Evolutionary conservation across 2,888 invertebrate genomes (phyloP).

Genomic region (Gibbula magus): DNA sequence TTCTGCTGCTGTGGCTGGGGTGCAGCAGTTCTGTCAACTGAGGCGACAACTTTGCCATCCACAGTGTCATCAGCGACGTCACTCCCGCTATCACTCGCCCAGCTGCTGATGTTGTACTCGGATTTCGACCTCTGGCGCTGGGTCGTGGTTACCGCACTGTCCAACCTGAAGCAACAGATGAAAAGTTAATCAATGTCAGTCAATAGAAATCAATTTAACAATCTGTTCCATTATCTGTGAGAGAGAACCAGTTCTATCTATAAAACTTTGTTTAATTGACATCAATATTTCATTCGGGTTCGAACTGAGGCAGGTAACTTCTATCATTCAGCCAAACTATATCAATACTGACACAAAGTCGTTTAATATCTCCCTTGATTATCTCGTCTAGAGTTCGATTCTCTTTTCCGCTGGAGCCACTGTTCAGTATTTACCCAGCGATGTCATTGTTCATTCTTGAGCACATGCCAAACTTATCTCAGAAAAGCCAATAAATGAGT

Average conservation of each 20-base stretch:
- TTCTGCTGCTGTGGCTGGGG: background rate
- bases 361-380: background rate
- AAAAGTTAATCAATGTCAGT: background rate
- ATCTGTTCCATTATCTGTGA: background rate
- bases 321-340: no score
- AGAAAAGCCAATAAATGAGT: no score
- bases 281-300: background rate
- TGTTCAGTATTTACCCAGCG: no score
- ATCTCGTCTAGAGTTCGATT: background rate
- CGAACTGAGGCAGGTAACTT: no score
- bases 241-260: background rate
- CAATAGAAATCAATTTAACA: slow-evolving; percentile 5
- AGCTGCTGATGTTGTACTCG: slow-evolving; percentile 19
- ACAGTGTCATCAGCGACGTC: background rate
- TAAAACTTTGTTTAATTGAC: background rate
- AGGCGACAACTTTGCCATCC: slow-evolving; percentile 7
- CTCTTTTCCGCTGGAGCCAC: background rate
- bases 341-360: no score
- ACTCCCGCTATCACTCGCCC: background rate
- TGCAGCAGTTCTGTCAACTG: background rate
- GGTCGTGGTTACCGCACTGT: slow-evolving; percentile 63
- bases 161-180: background rate
- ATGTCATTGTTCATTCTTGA: no score
- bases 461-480: no score
- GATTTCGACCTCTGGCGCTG: slow-evolving; percentile 25